Evolutionary conservation across 2,113 vertebrate genomes (phyloP), one percentile per base, ranked within the genome.

Genomic region (Bubo scandiacus): DNA sequence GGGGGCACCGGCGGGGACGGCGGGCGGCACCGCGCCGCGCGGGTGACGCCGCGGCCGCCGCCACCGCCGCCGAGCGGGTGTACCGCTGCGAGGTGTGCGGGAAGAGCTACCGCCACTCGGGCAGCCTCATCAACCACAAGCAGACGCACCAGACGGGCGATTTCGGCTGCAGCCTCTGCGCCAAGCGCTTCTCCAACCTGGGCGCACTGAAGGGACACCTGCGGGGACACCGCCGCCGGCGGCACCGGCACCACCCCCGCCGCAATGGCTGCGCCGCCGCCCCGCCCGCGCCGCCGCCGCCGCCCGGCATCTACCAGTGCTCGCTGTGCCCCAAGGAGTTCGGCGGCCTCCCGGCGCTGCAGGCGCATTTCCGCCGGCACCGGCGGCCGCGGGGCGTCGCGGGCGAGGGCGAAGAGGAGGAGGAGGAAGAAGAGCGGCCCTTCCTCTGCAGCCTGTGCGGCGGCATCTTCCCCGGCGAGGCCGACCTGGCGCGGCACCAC

Each of bases 71-170:
- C 42, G 42, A 36, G 62, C 94, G 97, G 59, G 19, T 92, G 29
- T 98, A 98, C 43, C 92, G 98, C 93, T 99, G 99, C 21, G 98
- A 98, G 78, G 98, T 98, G 96, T 99, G 99, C 63, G 98, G 99
- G 47, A 98, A 99, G 72, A 98, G 98, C 21, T 99, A 99, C 96
- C 98, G 99, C 20, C 99, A 99, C 93, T 99, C 99, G 26, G 99
- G 99, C 74, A 99, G 99, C 93, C 97, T 99, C 82, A 99, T 99
- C 93, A 99, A 99, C 94, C 99, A 99, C 96, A 99, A 99, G 88
- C 99, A 99, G 97, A 99, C 98, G 22, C 99, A 99, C 95, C 99
- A 99, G 90, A 98, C 98, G 23, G 99, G 99, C n/a, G 98, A 98
- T 59, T 99, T 99, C 85, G 98, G 98, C 93, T 99, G 99, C 63